phyloP scores from a whole-genome alignment of 37 sponge, comb jelly and placozoan genomes.

The Petrosia ficiformis region DNA sequence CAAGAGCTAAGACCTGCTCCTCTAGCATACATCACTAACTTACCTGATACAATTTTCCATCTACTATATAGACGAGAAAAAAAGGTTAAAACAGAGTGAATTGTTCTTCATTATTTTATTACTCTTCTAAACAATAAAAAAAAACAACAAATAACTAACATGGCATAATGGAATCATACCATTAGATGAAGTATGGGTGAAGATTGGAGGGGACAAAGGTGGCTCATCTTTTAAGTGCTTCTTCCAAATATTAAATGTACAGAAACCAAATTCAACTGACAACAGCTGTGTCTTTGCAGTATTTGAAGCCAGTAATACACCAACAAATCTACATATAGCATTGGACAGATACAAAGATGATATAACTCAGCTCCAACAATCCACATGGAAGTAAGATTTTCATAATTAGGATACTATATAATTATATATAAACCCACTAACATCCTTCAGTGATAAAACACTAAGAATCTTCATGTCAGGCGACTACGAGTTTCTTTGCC shows the following conservation, averaged over 20 bases:
- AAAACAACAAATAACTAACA: not conserved
- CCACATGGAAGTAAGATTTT: slow-evolving; percentile 26
- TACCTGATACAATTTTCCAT: slow-evolving; percentile 10
- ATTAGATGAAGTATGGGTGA: slow-evolving; percentile 39
- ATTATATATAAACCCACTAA: too few relatives aligned
- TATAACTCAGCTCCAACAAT: not conserved
- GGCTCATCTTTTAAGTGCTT: slow-evolving; percentile 37
- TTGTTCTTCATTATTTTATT: not conserved
- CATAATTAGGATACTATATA: too few relatives aligned
- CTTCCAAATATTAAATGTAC: slow-evolving; percentile 35
- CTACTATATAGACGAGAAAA: slow-evolving; percentile 3
- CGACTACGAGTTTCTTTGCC: not conserved
- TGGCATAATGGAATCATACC: slow-evolving; percentile 60
- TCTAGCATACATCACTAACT: slow-evolving; percentile 12
- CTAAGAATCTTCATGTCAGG: not conserved
- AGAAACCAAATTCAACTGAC: slow-evolving; percentile 11
- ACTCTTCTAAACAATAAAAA: too few relatives aligned
- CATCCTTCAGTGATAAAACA: not conserved
- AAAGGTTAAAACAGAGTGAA: not conserved
- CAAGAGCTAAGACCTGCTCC: slow-evolving; percentile 29
- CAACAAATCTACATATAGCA: slow-evolving; percentile 28
- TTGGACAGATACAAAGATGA: slow-evolving; percentile 13
- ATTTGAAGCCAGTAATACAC: slow-evolving; percentile 25
- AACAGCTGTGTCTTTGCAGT: slow-evolving; percentile 38
- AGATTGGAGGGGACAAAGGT: slow-evolving; percentile 51